Base-by-base conservation (phyloP, 2,797 vertebrate genomes). In the Denticeps clupeoides region DNA sequence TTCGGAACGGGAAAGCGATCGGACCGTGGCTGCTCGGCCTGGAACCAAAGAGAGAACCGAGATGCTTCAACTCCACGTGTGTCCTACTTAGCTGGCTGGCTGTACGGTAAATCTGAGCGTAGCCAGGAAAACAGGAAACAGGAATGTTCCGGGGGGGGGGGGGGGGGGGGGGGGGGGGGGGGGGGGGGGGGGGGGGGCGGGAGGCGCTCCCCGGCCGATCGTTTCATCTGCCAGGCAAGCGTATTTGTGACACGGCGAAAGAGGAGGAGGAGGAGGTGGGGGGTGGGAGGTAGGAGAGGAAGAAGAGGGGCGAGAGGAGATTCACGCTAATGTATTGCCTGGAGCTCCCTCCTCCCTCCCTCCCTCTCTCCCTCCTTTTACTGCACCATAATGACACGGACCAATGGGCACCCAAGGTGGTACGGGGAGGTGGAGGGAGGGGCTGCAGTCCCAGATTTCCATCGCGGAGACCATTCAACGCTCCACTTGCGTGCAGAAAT, bases 321-420 rank as follows among this genome's bases (percentile, higher is more conserved):
- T 53, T 55, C 42, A 60, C 51, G 58, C 63, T 72, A 64, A 69
- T 59, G 56, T 58, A 65, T 63, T 29, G 58, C 64, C 58, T 59
- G 13, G 10, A 65, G 63, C 49, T 19, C 27, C 55, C 11, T 35
- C 7, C 45, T 31, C 45, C 45, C 18, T 26, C 25, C 18, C 38
- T 33, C 37, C 21, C 29, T 35, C 22, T 9, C 52, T 41, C 53
- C 47, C 60, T 49, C 60, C 53, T 51, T 46, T 33, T 40, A 62
- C 58, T 71, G 71, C 57, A 51, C 68, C 59, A 61, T 59, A 67
- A 71, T 63, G 65, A 68, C 63, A 77, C 15, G 35, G 61, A 57
- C 69, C 63, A 71, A 45, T 26, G 46, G 45, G 63, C 60, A 64
- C 40, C 57, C 56, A 60, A 64, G 59, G 61, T 58, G 53, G 28